These are phyloP conservation scores for Patella caerulea DNA, from an alignment of 2,888 invertebrate genomes.

Conservation along the genomic window DNA sequence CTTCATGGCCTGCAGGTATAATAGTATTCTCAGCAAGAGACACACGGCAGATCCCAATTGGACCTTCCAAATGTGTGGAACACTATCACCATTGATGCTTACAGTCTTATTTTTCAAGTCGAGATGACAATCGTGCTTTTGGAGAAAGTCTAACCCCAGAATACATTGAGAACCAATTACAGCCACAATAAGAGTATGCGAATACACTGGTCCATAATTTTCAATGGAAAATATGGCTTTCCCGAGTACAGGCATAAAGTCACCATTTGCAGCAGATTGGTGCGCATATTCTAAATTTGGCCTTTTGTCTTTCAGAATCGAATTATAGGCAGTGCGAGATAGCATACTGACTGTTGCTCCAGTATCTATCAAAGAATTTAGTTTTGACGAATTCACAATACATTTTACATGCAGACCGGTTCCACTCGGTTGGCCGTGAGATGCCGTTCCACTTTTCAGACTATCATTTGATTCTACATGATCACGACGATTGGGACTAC, in stretches of 20 bases:
- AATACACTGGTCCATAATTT: not conserved
- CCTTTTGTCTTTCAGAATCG: not conserved
- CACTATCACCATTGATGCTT: not conserved
- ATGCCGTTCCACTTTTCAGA: not conserved
- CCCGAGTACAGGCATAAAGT: not conserved
- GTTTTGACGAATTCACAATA: not conserved
- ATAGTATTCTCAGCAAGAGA: not conserved
- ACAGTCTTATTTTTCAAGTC: not conserved
- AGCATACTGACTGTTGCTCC: not conserved
- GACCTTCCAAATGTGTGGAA: not conserved
- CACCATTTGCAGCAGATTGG: not conserved
- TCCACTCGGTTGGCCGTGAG: not conserved
- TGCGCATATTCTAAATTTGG: not conserved
- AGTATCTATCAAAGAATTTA: conserved; percentile 2
- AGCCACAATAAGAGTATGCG: not conserved
- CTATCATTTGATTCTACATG: no score
- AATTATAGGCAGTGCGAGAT: not conserved
- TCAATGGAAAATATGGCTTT: not conserved
- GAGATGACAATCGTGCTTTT: not conserved
- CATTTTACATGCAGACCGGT: not conserved
- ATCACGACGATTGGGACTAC: no score
- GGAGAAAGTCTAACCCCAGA: not conserved
- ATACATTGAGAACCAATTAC: not conserved
- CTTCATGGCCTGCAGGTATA: not conserved
- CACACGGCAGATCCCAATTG: conserved; percentile 7